Percentiles rank a stretch among this genome's conserved stretches.
Conservation (phyloP, 2,888 invertebrate species). For the Ormyrus pomaceus region DNA sequence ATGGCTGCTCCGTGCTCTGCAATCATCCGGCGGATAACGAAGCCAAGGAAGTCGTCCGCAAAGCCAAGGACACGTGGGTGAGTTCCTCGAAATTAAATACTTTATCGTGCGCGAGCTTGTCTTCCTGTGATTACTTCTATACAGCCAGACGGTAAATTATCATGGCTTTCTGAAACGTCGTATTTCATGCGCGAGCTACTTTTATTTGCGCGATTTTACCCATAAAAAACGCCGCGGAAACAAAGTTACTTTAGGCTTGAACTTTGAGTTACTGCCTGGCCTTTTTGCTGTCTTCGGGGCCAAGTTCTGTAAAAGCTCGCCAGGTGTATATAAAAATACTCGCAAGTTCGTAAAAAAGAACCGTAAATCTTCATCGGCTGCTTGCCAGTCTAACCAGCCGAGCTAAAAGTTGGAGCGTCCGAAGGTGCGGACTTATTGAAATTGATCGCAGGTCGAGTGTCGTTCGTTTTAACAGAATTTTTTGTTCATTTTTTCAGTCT, state of each 20-base stretch:
- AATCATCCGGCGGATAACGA: conserved; percentile 89
- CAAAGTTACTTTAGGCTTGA: neutral
- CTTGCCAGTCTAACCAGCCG: too few species aligned
- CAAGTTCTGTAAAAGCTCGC: too few species aligned
- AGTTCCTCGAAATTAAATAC: conserved; percentile 47
- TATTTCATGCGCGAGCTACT: neutral
- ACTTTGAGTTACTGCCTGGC: neutral
- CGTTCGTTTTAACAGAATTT: neutral
- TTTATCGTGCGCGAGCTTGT: neutral
- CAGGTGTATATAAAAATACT: too few species aligned
- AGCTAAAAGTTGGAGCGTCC: neutral
- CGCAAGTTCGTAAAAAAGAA: too few species aligned
- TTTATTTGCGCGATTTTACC: too few species aligned
- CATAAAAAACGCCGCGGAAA: neutral
- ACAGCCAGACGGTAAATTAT: neutral
- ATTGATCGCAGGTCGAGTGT: conserved; percentile 15
- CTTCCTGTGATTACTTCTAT: too few species aligned
- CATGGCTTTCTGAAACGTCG: neutral
- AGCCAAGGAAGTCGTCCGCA: conserved; percentile 83
- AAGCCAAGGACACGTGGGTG: conserved; percentile 85
- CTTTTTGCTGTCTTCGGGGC: too few species aligned
- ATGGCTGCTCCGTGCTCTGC: conserved; percentile 88
- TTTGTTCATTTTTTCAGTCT: too few species aligned
- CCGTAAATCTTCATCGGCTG: conserved; percentile 20
- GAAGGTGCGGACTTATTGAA: conserved; percentile 10